Base-by-base conservation (phyloP, 1,140 invertebrate species). In the Prorops nasuta region DNA sequence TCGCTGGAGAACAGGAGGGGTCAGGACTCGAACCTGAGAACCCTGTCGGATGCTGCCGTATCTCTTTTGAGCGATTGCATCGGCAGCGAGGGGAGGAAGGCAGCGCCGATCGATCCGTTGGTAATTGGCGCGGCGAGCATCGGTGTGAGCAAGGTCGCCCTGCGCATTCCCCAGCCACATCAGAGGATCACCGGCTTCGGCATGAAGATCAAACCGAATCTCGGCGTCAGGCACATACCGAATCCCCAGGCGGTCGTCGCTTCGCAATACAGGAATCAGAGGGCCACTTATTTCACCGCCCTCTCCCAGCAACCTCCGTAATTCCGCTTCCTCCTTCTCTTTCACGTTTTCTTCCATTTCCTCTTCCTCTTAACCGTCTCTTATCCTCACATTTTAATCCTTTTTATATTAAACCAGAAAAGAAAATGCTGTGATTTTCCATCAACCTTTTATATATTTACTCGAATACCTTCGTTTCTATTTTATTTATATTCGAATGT, bases 211-310 rank as follows among this genome's bases (percentile, higher is more conserved):
- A 74, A 68, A 35, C 72, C 72, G 1, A 74, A 71, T 32, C 58
- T 74, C 20, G 61, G 70, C 2, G 60, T 75, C 3, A 58, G 72
- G 9, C 72, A 75, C 19, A 75, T 75, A 56, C 72, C 72, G 1
- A 74, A 74, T 46, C 72, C 72, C 0, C 71, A 74, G 31, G 72
- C 72, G 0, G 66, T 75, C 16, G 72, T 73, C 8, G 71, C 71
- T 9, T 75, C 72, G 1, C 72, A 75, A 28, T 74, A 71, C 37
- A 66, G 71, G 15, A 75, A 75, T 57, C 72, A 75, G 52, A 67
- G 71, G 39, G 56, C 63, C n/a, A 60, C 46, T 17, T 72, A 56
- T 38, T 67, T 69, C 49, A 64, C 63, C 40, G 16, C 43, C 10
- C 42, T 58, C 21, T 54, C 61, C 0, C 66, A 71, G 18, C 66